Conservation (phyloP, 2,797 vertebrate genomes). For the Mormyrops boulengeri region DNA sequence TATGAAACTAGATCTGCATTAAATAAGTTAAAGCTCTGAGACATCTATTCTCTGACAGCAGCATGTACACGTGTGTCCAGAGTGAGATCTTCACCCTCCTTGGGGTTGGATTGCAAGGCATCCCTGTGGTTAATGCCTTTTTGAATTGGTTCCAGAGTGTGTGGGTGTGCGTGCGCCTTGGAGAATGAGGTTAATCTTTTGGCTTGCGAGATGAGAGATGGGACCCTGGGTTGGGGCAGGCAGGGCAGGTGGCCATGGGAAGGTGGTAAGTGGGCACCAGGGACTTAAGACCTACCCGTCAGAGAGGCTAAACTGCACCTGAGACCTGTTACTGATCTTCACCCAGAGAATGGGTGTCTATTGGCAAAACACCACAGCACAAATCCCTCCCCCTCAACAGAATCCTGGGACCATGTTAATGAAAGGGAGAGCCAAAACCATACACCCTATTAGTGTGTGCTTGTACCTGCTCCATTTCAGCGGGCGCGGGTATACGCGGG, state of each 20-base stretch:
- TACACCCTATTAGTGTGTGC: not conserved
- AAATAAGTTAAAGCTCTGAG: conserved; percentile 2
- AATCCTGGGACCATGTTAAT: not conserved
- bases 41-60: conserved; percentile 3
- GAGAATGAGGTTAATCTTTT: not conserved
- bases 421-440: not conserved
- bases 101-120: not conserved
- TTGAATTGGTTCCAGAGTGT: not conserved
- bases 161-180: not conserved
- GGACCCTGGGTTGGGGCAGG: not conserved
- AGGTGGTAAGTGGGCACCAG: not conserved
- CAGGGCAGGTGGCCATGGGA: not conserved
- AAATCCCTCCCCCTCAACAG: not conserved
- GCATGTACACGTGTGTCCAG: not conserved
- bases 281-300: not conserved
- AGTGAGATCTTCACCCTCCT: not conserved
- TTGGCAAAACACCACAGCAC: not conserved
- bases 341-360: not conserved
- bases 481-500: too few species aligned
- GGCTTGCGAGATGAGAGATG: not conserved
- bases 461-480: not conserved
- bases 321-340: not conserved
- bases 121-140: not conserved
- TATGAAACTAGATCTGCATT: not conserved
- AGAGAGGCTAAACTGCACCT: not conserved